Percentiles rank a stretch among this genome's conserved stretches.
Evolutionary conservation across 1,140 invertebrate genomes (phyloP).

Genomic region (Drosophila elegans): DNA sequence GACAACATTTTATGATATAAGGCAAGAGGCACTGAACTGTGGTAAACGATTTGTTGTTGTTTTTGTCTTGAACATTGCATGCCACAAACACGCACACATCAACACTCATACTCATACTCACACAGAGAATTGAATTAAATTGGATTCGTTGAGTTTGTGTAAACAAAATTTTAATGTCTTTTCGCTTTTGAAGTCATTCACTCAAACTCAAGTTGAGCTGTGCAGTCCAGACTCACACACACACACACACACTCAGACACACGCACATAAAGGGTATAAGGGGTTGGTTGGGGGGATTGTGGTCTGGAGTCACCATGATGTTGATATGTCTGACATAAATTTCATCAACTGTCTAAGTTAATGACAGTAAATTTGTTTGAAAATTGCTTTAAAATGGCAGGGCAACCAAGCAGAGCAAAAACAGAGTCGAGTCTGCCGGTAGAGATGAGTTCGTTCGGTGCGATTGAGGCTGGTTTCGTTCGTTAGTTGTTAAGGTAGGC

Average conservation of each 20-base stretch:
- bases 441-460: conserved; percentile 15
- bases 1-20: conserved; percentile 73
- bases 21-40: conserved; percentile 74
- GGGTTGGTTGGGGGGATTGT: background rate
- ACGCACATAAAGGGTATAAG: conserved; percentile 43
- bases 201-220: conserved; percentile 69
- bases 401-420: conserved; percentile 77
- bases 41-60: conserved; percentile 80
- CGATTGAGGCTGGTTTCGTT: conserved; percentile 17
- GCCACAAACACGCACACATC: conserved; percentile 54
- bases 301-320: conserved; percentile 62
- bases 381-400: conserved; percentile 83
- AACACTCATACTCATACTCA: conserved; percentile 8
- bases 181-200: conserved; percentile 83
- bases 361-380: conserved; percentile 84
- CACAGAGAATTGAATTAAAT: conserved; percentile 81
- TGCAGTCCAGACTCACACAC: conserved; percentile 47
- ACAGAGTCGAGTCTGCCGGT: conserved; percentile 33
- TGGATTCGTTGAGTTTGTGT: conserved; percentile 83
- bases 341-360: conserved; percentile 84
- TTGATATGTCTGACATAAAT: conserved; percentile 83
- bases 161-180: conserved; percentile 83
- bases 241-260: conserved; percentile 16
- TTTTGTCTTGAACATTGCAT: conserved; percentile 62
- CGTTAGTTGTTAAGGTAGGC: conserved; percentile 66